Evolutionary conservation across 2,888 invertebrate genomes (phyloP), one percentile per base, ranked within the genome.

Genomic region (Cheilosia pagana): DNA sequence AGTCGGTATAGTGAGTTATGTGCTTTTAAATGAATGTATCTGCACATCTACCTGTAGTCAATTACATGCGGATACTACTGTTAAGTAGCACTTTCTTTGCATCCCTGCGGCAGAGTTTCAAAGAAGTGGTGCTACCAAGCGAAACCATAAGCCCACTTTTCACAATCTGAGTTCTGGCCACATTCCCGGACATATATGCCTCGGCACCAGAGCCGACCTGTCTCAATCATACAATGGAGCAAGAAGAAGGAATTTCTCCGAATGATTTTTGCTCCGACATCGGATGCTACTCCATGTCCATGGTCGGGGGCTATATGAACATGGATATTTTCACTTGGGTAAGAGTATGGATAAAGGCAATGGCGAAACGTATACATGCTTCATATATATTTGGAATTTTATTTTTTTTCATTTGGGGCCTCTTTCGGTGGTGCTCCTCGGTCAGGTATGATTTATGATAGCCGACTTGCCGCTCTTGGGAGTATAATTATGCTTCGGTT

Each of bases 71-170:
- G 74, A 79, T 74, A 70, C 83, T 79, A 74, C 79, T 79, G 79
- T 79, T 79, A 83, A 75, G 83, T 83, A 83, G 83, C 83, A 83
- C 83, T 83, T 83, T 83, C 83, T 79, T 83, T 83, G 63, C 74
- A 59, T 70, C 83, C 83, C 79, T 83, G 74, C 79, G 79, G 83
- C 79, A 50, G 35, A 63, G 52, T 74, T 79, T 60, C 83, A 70
- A 83, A 79, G 83, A 59, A 74, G 45, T 57, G 59, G 76, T 79
- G 79, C 70, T 63, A 62, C 68, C 83, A 70, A 83, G 72, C 83
- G 83, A 79, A 63, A 74, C 83, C 74, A 79, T 75, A 74, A 59
- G 71, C 68, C 79, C 79, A 79, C 74, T 79, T 83, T 83, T 65
- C 59, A 57, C 78, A 74, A 79, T 62, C 25, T 35, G 62, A 7